Evolutionary conservation across 2,113 vertebrate genomes (phyloP).

Genomic region (Urocitellus parryii): DNA sequence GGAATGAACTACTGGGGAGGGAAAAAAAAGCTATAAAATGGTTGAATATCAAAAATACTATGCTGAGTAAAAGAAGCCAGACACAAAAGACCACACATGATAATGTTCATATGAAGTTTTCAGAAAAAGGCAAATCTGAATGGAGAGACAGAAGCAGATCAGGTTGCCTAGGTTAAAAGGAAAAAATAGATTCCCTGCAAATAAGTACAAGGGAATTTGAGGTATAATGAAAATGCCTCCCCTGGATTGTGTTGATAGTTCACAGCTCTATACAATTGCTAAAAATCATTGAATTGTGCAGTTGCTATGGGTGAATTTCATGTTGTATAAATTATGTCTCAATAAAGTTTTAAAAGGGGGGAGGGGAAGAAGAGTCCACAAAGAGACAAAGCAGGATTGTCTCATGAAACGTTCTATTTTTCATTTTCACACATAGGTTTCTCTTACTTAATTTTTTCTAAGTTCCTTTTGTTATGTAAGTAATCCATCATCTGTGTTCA

Average conservation of each 20-base stretch:
- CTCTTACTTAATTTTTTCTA: neutral
- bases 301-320: neutral
- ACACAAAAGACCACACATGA: neutral
- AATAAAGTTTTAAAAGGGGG: neutral
- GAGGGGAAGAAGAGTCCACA: neutral
- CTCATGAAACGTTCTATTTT: constrained; percentile 17
- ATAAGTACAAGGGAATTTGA: neutral
- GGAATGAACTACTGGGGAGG: neutral
- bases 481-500: neutral
- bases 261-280: neutral
- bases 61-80: constrained; percentile 17
- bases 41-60: neutral
- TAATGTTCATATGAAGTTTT: neutral
- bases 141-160: neutral
- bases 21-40: neutral
- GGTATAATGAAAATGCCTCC: neutral
- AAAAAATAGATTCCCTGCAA: neutral
- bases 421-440: neutral
- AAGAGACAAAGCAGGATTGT: neutral
- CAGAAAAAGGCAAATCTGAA: neutral
- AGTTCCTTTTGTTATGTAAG: neutral
- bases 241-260: neutral
- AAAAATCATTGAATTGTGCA: neutral
- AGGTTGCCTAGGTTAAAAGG: neutral
- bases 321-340: neutral